A percentile compares a stretch with the other conserved stretches of the same genome.
Evolutionary conservation across 2,113 vertebrate genomes (phyloP).

Genomic region (Calidris pygmaea): DNA sequence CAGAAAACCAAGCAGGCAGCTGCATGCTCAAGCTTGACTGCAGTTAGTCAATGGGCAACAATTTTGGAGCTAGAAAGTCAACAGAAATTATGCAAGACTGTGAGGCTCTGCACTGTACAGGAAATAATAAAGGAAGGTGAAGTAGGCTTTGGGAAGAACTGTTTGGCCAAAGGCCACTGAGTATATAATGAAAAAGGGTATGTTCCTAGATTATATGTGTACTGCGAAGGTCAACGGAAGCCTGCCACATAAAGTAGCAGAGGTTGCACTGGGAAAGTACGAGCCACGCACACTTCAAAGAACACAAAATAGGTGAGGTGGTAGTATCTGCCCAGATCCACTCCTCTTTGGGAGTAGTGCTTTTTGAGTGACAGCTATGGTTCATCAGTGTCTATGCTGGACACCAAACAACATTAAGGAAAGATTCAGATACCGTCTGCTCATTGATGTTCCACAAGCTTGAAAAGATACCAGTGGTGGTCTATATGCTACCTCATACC

Average conservation of each 20-base stretch:
- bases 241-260: neutral
- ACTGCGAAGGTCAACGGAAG: neutral
- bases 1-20: neutral
- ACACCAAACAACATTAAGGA: neutral
- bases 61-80: neutral
- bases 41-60: constrained; percentile 16
- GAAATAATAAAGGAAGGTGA: neutral
- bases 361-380: neutral
- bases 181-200: neutral
- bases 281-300: neutral
- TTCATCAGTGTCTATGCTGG: neutral
- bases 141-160: neutral
- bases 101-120: neutral
- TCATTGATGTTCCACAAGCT: neutral
- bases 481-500: neutral
- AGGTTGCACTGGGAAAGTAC: neutral
- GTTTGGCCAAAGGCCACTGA: neutral
- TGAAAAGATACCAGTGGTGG: neutral
- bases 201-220: neutral
- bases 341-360: neutral
- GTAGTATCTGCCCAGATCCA: neutral
- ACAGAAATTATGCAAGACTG: constrained; percentile 13
- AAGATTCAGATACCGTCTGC: neutral
- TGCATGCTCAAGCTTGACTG: neutral
- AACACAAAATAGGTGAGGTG: neutral